Conservation (phyloP, 1,140 invertebrate genomes). For the Caligus rogercresseyi region DNA sequence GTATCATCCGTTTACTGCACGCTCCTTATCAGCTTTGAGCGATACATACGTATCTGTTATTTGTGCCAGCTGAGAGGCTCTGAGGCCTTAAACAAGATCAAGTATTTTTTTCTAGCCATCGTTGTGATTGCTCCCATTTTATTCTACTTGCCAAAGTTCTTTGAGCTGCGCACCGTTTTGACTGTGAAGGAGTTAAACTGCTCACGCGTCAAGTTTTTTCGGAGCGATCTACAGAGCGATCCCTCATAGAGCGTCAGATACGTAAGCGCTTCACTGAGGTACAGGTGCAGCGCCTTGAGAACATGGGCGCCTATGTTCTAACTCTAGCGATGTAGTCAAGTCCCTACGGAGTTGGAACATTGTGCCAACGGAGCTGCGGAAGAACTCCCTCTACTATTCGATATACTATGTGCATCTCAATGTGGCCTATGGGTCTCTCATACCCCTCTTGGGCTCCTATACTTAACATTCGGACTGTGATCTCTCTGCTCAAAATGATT, state of each 20-base stretch:
- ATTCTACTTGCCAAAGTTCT: conserved; percentile 15
- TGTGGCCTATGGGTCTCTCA: not conserved
- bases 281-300: not conserved
- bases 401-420: not conserved
- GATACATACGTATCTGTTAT: conserved; percentile 10
- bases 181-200: not conserved
- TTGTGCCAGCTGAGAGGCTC: conserved; percentile 8
- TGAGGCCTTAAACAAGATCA: not conserved
- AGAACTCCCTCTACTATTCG: not conserved
- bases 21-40: conserved; percentile 10
- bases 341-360: not conserved
- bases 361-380: not conserved
- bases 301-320: not conserved
- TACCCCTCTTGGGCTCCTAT: not conserved
- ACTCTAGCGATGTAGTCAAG: not conserved
- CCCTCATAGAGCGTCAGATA: not conserved
- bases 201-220: not conserved
- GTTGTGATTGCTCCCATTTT: conserved; percentile 3
- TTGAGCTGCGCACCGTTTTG: conserved; percentile 1
- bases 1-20: conserved; percentile 13
- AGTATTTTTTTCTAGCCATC: conserved; percentile 1
- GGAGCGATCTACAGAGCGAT: not conserved
- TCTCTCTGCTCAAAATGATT: not conserved
- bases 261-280: not conserved
- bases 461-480: not conserved